These are phyloP conservation scores for Horisme vitalbata DNA, from an alignment of 2,888 invertebrate genomes.

Conservation along the genomic window DNA sequence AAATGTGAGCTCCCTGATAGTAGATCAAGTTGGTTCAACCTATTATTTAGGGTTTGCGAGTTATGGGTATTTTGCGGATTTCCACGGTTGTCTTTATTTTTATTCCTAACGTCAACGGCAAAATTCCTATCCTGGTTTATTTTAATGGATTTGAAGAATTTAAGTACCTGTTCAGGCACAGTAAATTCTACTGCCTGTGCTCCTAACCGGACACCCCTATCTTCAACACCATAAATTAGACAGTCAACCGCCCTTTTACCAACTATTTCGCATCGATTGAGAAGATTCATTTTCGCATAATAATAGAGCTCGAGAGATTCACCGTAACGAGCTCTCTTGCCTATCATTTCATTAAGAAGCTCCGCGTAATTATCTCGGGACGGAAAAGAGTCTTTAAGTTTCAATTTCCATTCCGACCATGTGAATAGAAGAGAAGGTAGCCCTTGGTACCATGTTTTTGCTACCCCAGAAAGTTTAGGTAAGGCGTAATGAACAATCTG, in stretches of 20 bases:
- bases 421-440: constrained; percentile 16
- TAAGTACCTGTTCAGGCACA: neutral
- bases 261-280: constrained; percentile 1
- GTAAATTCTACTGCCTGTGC: neutral
- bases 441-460: constrained; percentile 33
- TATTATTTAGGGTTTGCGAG: neutral
- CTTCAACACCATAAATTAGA: constrained; percentile 1
- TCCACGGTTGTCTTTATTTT: neutral
- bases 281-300: neutral
- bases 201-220: constrained; percentile 1
- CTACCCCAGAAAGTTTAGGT: constrained; percentile 27
- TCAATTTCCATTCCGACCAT: too few relatives aligned
- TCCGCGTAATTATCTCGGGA: constrained; percentile 19
- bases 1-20: neutral
- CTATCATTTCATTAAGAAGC: constrained; percentile 14
- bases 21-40: neutral
- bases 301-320: constrained; percentile 3
- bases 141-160: neutral
- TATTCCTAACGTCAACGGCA: neutral
- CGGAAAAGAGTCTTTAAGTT: constrained; percentile 22
- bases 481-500: constrained; percentile 24
- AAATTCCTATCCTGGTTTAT: too few relatives aligned
- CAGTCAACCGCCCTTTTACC: neutral
- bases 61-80: too few relatives aligned
- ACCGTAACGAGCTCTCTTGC: constrained; percentile 1